Conservation (phyloP, 2,888 invertebrate species). For the Omphaloscelis lunosa region DNA sequence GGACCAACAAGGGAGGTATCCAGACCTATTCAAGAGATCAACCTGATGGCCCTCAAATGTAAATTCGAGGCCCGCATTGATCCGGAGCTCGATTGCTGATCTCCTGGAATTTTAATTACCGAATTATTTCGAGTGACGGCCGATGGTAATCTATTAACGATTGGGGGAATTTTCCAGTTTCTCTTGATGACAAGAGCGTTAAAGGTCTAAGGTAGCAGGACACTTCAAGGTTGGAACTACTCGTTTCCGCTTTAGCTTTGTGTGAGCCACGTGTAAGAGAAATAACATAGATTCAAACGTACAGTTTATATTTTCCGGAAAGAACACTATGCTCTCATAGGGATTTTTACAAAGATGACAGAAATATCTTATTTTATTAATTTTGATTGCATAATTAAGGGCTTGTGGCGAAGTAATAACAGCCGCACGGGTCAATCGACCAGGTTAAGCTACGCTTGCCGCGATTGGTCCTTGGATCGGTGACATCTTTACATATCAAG, state of each 20-base stretch:
- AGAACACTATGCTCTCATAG: neutral
- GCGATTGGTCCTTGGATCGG: too few species aligned
- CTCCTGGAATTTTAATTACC: slow-evolving; percentile 78
- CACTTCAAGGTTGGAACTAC: neutral
- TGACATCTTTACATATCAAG: too few species aligned
- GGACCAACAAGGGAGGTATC: slow-evolving; percentile 56
- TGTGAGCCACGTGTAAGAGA: neutral
- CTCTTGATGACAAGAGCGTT: slow-evolving; percentile 3
- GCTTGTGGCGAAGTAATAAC: too few species aligned
- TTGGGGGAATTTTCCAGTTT: slow-evolving; percentile 21
- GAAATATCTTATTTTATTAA: too few species aligned
- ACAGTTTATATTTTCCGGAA: neutral
- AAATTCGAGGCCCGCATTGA: slow-evolving; percentile 73
- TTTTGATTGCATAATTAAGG: neutral
- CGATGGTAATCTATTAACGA: slow-evolving; percentile 56
- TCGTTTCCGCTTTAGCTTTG: neutral
- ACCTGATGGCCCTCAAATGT: slow-evolving; percentile 60
- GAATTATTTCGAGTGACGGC: slow-evolving; percentile 60
- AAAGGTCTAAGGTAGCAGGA: neutral
- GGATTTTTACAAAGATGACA: neutral
- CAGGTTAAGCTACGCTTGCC: too few species aligned
- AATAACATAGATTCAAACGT: neutral
- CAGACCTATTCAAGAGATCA: slow-evolving; percentile 64
- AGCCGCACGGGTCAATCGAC: too few species aligned
- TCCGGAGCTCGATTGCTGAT: slow-evolving; percentile 70